Conservation (phyloP, 2,888 invertebrate species). For the Falcaria lacertinaria region DNA sequence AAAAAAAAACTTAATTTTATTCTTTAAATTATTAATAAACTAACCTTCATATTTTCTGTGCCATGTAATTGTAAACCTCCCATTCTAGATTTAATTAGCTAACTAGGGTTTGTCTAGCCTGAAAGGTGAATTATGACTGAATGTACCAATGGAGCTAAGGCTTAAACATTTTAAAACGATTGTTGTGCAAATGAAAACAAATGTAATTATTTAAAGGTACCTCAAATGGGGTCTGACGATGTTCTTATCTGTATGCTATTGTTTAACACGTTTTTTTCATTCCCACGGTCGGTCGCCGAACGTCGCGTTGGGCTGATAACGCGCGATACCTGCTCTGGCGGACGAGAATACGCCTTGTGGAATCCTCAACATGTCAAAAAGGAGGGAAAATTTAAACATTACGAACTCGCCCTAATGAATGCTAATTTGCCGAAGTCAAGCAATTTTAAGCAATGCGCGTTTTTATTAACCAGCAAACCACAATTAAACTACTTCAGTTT, state of each 20-base stretch:
- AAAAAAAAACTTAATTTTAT: too few species aligned
- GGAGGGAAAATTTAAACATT: neutral
- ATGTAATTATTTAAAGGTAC: conserved; percentile 63
- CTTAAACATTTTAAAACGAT: conserved; percentile 4
- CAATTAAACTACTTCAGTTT: too few species aligned
- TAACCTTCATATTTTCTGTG: neutral
- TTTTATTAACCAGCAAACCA: too few species aligned
- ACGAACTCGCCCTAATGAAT: neutral
- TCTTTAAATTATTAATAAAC: neutral
- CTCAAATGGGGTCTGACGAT: conserved; percentile 69
- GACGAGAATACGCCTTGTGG: conserved; percentile 32
- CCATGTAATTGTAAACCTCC: too few species aligned
- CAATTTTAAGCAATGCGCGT: too few species aligned
- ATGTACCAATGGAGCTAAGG: too few species aligned
- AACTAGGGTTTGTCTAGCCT: too few species aligned
- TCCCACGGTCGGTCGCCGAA: conserved; percentile 72
- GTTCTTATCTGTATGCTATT: conserved; percentile 71
- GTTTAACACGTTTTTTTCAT: conserved; percentile 76
- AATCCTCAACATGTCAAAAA: conserved; percentile 22
- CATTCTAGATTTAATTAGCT: too few species aligned
- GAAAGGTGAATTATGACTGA: too few species aligned
- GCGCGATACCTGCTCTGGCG: conserved; percentile 38
- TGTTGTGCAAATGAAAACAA: conserved; percentile 48
- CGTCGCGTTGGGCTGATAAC: conserved; percentile 57
- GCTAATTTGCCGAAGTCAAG: neutral